These are phyloP conservation scores for Mimachlamys varia DNA, from an alignment of 2,888 invertebrate genomes.

Conservation along the genomic window DNA sequence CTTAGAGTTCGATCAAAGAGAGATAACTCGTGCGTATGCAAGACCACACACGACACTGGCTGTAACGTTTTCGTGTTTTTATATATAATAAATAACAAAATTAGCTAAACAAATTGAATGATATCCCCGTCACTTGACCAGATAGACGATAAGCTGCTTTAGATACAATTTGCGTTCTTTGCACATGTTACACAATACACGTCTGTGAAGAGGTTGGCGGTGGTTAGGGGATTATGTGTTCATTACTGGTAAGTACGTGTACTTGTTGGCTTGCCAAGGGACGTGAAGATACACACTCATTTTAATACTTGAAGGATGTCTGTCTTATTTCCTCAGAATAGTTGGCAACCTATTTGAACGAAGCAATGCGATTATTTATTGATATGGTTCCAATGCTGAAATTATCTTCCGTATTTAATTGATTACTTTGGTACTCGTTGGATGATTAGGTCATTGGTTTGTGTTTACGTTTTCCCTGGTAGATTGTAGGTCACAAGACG, in stretches of 20 bases:
- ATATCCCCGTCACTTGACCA: not conserved
- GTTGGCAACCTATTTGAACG: not conserved
- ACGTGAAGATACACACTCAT: not conserved
- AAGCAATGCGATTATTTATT: not conserved
- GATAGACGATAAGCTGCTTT: not conserved
- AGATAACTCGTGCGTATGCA: not conserved
- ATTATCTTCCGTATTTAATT: too few relatives aligned
- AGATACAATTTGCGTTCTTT: not conserved
- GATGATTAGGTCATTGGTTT: too few relatives aligned
- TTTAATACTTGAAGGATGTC: not conserved
- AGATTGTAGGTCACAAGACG: too few relatives aligned
- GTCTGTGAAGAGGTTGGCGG: not conserved
- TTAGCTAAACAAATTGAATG: not conserved
- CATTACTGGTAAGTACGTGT: not conserved
- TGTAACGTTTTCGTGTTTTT: not conserved
- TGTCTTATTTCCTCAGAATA: not conserved
- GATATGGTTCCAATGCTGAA: not conserved
- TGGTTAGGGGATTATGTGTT: not conserved
- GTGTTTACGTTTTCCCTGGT: too few relatives aligned
- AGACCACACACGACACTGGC: not conserved
- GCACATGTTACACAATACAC: constrained; percentile 9
- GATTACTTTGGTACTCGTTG: too few relatives aligned
- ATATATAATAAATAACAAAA: not conserved
- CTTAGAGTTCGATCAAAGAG: not conserved
- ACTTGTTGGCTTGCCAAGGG: not conserved